Percentiles rank a stretch among this genome's conserved stretches.
Evolutionary conservation across 2,888 invertebrate species (phyloP).

Genomic region (Hecatera dysodea): DNA sequence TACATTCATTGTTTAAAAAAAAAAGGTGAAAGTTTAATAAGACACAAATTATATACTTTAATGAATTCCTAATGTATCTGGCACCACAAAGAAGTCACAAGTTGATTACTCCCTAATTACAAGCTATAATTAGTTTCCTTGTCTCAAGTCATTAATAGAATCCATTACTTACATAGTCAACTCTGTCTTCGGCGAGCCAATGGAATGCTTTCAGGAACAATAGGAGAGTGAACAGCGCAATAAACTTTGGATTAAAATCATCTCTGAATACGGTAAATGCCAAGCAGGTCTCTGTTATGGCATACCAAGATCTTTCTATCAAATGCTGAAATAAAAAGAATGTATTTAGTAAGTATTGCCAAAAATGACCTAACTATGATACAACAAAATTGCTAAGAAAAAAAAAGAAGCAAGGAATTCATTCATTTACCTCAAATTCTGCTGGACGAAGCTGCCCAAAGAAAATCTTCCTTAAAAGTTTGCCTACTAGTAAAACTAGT

Average conservation of each 20-base stretch:
- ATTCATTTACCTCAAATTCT: slow-evolving; percentile 96
- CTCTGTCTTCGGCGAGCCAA: slow-evolving; percentile 99
- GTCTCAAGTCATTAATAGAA: slow-evolving; percentile 47
- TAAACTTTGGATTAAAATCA: slow-evolving; percentile 99
- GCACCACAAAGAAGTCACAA: slow-evolving; percentile 9
- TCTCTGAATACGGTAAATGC: slow-evolving; percentile 99
- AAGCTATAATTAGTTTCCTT: slow-evolving; percentile 46
- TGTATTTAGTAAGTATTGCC: not conserved
- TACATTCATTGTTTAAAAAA: not conserved
- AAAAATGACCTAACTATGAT: not conserved
- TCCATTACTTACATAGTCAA: slow-evolving; percentile 97
- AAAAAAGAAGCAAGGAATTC: not conserved
- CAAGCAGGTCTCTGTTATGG: slow-evolving; percentile 99
- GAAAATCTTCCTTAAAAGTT: slow-evolving; percentile 97
- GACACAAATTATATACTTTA: not conserved
- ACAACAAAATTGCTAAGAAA: not conserved
- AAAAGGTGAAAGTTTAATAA: not conserved
- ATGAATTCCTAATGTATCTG: slow-evolving; percentile 11
- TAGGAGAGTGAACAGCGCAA: slow-evolving; percentile 98
- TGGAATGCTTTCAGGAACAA: slow-evolving; percentile 99
- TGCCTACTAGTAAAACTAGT: slow-evolving; percentile 97
- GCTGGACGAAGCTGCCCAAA: slow-evolving; percentile 98
- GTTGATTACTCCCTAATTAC: slow-evolving; percentile 34
- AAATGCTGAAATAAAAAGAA: slow-evolving; percentile 94
- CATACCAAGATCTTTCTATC: slow-evolving; percentile 99